Conservation (phyloP, 1,140 invertebrate species). For the Oryctes rhinoceros region DNA sequence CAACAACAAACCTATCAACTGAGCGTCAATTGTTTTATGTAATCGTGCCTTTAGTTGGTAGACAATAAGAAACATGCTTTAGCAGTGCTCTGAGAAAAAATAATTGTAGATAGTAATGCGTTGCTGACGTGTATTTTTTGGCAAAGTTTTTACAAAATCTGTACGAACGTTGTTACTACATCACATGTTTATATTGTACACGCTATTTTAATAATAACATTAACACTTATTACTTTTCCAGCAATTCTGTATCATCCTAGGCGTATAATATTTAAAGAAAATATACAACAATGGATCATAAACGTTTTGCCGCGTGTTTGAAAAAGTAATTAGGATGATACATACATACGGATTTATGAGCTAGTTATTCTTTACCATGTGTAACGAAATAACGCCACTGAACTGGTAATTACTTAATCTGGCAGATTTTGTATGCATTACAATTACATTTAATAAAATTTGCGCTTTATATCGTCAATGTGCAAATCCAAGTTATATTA, state of each 20-base stretch:
- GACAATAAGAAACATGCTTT: not conserved
- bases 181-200: conserved; percentile 1
- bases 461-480: too few species aligned
- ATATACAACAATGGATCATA: not conserved
- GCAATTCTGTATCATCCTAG: not conserved
- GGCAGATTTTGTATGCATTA: too few species aligned
- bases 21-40: not conserved
- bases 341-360: too few species aligned
- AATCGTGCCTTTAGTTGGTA: not conserved
- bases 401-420: too few species aligned
- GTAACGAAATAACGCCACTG: too few species aligned
- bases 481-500: too few species aligned
- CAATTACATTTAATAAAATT: too few species aligned
- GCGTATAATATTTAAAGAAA: conserved; percentile 10
- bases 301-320: not conserved
- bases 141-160: conserved; percentile 10
- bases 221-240: not conserved
- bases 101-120: not conserved
- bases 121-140: not conserved
- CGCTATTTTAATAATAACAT: not conserved
- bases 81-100: not conserved
- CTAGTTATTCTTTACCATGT: too few species aligned
- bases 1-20: not conserved
- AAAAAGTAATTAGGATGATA: not conserved
- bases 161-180: not conserved